These are phyloP conservation scores for Lordiphosa andalusiaca DNA, from an alignment of 2,888 invertebrate genomes.

Conservation along the genomic window DNA sequence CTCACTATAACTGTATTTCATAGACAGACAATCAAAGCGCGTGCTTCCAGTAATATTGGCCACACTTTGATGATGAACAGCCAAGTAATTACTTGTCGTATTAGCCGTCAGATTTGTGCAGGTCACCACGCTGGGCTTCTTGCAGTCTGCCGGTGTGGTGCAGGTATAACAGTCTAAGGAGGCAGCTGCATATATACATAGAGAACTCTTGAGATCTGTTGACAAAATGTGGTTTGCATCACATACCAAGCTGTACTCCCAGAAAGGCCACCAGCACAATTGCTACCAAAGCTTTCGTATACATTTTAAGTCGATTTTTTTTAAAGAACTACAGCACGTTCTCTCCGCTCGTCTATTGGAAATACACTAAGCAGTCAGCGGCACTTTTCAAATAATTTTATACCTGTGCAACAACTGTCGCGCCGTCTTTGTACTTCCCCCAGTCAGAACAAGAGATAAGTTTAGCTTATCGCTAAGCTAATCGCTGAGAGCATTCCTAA, in stretches of 20 bases:
- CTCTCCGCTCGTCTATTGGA: background rate
- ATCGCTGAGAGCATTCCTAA: too few relatives aligned
- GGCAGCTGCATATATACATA: slow-evolving; percentile 15
- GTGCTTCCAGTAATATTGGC: slow-evolving; percentile 6
- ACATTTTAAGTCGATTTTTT: slow-evolving; percentile 24
- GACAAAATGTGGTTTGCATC: accelerated
- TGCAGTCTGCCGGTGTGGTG: slow-evolving; percentile 33
- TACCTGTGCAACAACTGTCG: background rate
- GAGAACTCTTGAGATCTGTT: background rate
- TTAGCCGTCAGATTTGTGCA: slow-evolving; percentile 40
- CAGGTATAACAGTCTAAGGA: slow-evolving; percentile 51
- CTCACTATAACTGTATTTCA: slow-evolving; percentile 53
- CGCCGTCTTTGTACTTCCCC: background rate
- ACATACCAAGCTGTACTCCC: slow-evolving; percentile 41
- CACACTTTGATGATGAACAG: slow-evolving; percentile 38
- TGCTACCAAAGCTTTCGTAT: slow-evolving; percentile 27
- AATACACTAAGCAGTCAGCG: slow-evolving; percentile 27
- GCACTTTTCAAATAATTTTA: background rate
- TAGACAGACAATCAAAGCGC: slow-evolving; percentile 43
- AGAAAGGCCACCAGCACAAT: slow-evolving; percentile 35
- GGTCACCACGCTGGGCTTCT: slow-evolving; percentile 30
- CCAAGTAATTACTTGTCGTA: slow-evolving; percentile 30
- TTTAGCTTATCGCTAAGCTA: slow-evolving; percentile 3
- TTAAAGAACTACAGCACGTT: background rate
- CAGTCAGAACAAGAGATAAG: slow-evolving; percentile 3